Percentiles rank a stretch among this genome's conserved stretches.
phyloP scores from a whole-genome alignment of 2,113 vertebrate genomes.

The Indri indri region DNA sequence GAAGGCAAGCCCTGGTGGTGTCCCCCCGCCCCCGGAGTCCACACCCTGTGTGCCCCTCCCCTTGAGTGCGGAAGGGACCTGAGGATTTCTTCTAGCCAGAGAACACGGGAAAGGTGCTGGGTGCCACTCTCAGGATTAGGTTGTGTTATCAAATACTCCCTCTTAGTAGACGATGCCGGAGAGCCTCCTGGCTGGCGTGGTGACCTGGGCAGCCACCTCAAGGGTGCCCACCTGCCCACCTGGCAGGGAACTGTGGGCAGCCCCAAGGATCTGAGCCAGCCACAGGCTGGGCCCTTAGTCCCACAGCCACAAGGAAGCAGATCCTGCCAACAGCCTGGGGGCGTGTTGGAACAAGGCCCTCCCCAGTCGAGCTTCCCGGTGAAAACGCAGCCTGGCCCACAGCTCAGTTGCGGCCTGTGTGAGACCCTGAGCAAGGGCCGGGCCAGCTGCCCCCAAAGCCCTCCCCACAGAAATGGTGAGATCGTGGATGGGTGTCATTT shows the following conservation, averaged over 20 bases:
- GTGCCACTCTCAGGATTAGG: background rate
- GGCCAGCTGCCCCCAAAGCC: accelerated
- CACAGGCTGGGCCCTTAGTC: background rate
- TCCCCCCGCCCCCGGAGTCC: background rate
- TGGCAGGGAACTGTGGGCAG: background rate
- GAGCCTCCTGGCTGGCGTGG: background rate
- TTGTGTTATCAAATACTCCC: background rate
- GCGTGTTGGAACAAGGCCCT: too few relatives aligned
- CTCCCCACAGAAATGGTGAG: background rate
- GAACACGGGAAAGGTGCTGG: background rate
- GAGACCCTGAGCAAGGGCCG: background rate
- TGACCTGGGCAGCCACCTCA: background rate
- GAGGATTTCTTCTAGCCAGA: background rate
- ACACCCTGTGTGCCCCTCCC: background rate
- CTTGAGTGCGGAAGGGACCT: background rate
- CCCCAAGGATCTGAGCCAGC: background rate
- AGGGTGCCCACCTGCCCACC: background rate
- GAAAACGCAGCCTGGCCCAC: background rate
- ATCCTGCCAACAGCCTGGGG: background rate
- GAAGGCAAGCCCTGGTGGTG: background rate
- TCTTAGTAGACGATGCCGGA: background rate
- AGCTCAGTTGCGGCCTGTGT: accelerated
- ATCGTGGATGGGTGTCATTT: background rate
- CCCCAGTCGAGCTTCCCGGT: background rate
- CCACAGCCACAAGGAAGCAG: background rate